Evolutionary conservation across 2,888 invertebrate genomes (phyloP).

Genomic region (Elmis aenea): DNA sequence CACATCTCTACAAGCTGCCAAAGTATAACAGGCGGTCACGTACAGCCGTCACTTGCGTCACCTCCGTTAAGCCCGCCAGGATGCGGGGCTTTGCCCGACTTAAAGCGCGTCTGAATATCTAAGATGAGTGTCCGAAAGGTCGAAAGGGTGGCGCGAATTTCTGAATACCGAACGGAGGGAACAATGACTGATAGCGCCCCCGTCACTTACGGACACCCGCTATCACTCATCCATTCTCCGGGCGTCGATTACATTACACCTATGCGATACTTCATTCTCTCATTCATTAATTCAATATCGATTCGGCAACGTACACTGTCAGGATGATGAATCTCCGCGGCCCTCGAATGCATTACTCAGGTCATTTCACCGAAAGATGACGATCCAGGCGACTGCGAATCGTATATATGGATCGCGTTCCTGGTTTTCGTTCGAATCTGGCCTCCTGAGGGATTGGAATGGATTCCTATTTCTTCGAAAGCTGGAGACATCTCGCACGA

Average conservation of each 20-base stretch:
- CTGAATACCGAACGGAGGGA: slow-evolving; percentile 21
- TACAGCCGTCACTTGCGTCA: slow-evolving; percentile 10
- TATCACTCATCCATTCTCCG: slow-evolving; percentile 35
- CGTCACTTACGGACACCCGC: slow-evolving; percentile 34
- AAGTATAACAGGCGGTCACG: slow-evolving; percentile 20
- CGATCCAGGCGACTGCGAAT: slow-evolving; percentile 24
- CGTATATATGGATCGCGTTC: slow-evolving; percentile 15
- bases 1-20: slow-evolving; percentile 27
- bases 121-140: slow-evolving; percentile 21
- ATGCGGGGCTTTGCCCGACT: slow-evolving; percentile 11
- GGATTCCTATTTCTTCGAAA: slow-evolving; percentile 36
- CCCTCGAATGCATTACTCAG: slow-evolving; percentile 30
- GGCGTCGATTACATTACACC: slow-evolving; percentile 30
- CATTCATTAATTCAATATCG: slow-evolving; percentile 26
- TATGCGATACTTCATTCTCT: slow-evolving; percentile 30
- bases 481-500: slow-evolving; percentile 37
- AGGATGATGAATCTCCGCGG: slow-evolving; percentile 22
- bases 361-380: slow-evolving; percentile 32
- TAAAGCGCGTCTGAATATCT: slow-evolving; percentile 8
- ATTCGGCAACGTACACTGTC: slow-evolving; percentile 19
- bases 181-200: slow-evolving; percentile 33
- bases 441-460: slow-evolving; percentile 33
- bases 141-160: slow-evolving; percentile 15
- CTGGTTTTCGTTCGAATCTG: slow-evolving; percentile 15
- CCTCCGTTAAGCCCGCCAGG: slow-evolving; percentile 13